Conservation (phyloP, 2,797 vertebrate genomes). For the Anguilla marmorata region DNA sequence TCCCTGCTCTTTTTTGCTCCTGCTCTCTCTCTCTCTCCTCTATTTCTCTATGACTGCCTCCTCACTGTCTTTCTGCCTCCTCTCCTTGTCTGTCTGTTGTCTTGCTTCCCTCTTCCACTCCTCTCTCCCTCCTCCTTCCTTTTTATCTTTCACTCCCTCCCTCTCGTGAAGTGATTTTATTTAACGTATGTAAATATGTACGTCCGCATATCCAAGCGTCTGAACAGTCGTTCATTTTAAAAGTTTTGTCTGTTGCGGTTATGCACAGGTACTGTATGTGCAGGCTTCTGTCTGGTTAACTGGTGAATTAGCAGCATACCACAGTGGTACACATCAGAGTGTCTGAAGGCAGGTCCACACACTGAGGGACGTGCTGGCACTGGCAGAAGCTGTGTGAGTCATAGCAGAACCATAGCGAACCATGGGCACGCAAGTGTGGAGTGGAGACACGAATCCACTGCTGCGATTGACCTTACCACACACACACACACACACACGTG, state of each 20-base stretch:
- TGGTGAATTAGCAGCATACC: not conserved
- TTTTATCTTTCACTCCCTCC: not conserved
- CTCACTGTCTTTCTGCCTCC: not conserved
- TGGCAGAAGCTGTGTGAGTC: not conserved
- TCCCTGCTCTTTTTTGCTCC: conserved; percentile 24
- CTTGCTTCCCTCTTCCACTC: not conserved
- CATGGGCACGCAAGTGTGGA: not conserved
- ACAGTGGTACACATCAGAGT: not conserved
- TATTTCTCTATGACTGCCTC: not conserved
- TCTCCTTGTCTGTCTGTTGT: not conserved
- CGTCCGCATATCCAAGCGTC: not conserved
- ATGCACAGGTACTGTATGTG: not conserved
- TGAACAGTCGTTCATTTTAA: not conserved
- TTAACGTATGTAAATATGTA: not conserved
- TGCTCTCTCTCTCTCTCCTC: conserved; percentile 15
- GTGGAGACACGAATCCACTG: not conserved
- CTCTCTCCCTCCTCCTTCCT: not conserved
- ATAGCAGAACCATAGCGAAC: not conserved
- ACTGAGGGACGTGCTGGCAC: not conserved
- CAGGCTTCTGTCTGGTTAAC: not conserved
- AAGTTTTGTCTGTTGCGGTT: not conserved
- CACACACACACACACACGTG: not conserved
- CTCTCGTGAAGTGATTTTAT: not conserved
- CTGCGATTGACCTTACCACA: not conserved
- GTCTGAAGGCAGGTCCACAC: not conserved